Base-by-base conservation (phyloP, 1,140 invertebrate genomes). In the Venturia canescens region DNA sequence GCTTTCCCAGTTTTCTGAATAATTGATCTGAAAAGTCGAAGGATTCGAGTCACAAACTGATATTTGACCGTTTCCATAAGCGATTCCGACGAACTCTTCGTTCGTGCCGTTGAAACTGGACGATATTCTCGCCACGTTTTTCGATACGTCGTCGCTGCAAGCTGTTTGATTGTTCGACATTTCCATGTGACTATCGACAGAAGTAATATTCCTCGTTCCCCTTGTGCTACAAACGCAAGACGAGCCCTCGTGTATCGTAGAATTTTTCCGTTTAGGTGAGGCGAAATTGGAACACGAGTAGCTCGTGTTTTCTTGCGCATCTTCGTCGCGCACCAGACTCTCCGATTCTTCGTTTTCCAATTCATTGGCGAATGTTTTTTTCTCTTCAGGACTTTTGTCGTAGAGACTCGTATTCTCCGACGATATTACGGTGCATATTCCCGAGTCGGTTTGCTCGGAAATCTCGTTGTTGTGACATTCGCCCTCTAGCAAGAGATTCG, bases 391-490 rank as follows among this genome's bases (percentile, higher is more conserved):
- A 81, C 91, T 92, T 34, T 92, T 92, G 48, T 92, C 91, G 50
- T 92, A 92, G 0, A 96, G 87, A 85, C 95, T 95, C 6, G 94
- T 95, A 77, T 95, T 96, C 87, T 95, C 95, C 0, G 91, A 92
- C 0, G 91, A 92, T 74, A 92, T 89, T 0, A 92, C 90, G 0
- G 95, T 96, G 82, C 94, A 95, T 57, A 96, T 94, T 0, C 95
- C 95, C 0, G 94, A 95, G 87, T 96, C 95, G 0, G 91, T 93
- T 1, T 94, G 94, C 44, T 94, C 93, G 31, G 91, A 93, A n/a
- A 93, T 92, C 34, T 90, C 89, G 71, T 90, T 91, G 31, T 90
- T 91, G 26, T 89, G 88, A 74, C 87, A 90, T 29, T 92, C 87
- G 18, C 88, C 87, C 0, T 93, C 93, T 23, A 94, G 87, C 27